Evolutionary conservation across 2,888 invertebrate species (phyloP), one percentile per base, ranked within the genome.

Genomic region (Aplocera efformata): DNA sequence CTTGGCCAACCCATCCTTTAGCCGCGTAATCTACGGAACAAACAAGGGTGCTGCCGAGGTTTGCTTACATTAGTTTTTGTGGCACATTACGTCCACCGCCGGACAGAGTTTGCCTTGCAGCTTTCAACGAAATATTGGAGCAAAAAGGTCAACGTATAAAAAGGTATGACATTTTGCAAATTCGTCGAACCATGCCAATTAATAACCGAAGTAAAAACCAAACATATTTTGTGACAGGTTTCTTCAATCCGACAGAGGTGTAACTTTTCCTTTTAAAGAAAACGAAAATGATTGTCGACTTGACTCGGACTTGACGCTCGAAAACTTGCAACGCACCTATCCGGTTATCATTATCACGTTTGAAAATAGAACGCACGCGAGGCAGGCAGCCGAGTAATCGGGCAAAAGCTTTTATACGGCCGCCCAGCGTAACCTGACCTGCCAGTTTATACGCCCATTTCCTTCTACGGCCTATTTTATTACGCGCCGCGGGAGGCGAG

Each of bases 301-400:
- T 24, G 6, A 7, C 35, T 39, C 42, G 34, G 38, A 40, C 50
- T 50, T 32, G 50, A 5, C 48, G 50, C 50, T 50, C 38, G 42
- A 50, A 52, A 50, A 52, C 55, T 48, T 44, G 53, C 48, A 53
- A 49, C 58, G 48, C 51, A 50, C 65, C 75, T 74, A 80, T 76
- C 77, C 80, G 76, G 79, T 83, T 84, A 84, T 82, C 84, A 84
- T 83, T 83, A 85, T 81, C 84, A 81, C 83, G 73, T 83, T 82
- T 77, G 78, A 79, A 84, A 83, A 84, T 82, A 79, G 84, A 83
- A 84, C 83, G 82, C 86, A 84, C 83, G 83, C 85, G 79, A 85
- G 70, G 75, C 77, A 74, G 72, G 77, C 82, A 72, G 67, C 68
- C 78, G 73, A 78, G 83, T 85, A 85, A 85, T 85, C 86, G 83